Evolutionary conservation across 1,140 invertebrate genomes (phyloP), one percentile per base, ranked within the genome.

Genomic region (Homalodisca vitripennis): DNA sequence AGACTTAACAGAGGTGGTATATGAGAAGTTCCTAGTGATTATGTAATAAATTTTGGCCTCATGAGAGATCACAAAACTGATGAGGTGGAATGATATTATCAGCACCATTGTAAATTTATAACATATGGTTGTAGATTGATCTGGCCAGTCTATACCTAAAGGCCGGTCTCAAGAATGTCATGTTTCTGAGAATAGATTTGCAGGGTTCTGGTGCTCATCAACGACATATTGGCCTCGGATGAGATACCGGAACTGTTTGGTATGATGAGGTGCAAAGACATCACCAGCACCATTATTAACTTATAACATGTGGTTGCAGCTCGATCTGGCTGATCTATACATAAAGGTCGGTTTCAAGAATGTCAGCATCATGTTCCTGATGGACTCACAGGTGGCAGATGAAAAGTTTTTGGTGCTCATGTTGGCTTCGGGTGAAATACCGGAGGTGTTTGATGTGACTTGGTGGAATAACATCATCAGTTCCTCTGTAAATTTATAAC

Each of bases 201-300:
- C 95, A 98, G 80, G 90, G 98, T 97, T 79, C 81, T 98, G 2
- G 95, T 98, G 1, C 83, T 97, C 1, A 92, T 98, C 22, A 98
- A 98, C 78, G 95, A 98, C 78, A 85, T 98, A 79, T 80, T 98
- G 22, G 93, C 95, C 0, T 95, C 94, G 0, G 96, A 95, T 13
- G 95, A 98, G 79, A 94, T 98, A 67, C 88, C 93, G 0, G 94
- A 97, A 74, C 82, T 98, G 13, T 90, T 97, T 73, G 80, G 91
- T 0, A 98, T 78, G 95, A 98, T 75, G 94, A 98, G 77, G 81
- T 92, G 20, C 95, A 98, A 73, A 93, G n/a, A 93, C 75, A 89
- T 98, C 67, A 89, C 97, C 26, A 87, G 85, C 73, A 86, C 85
- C n/a, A n/a, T n/a, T n/a, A n/a, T n/a, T n/a, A n/a, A n/a, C n/a